Percentiles rank a stretch among this genome's conserved stretches.
phyloP scores from a whole-genome alignment of 2,113 vertebrate species.

The Toxotes jaculatrix region DNA sequence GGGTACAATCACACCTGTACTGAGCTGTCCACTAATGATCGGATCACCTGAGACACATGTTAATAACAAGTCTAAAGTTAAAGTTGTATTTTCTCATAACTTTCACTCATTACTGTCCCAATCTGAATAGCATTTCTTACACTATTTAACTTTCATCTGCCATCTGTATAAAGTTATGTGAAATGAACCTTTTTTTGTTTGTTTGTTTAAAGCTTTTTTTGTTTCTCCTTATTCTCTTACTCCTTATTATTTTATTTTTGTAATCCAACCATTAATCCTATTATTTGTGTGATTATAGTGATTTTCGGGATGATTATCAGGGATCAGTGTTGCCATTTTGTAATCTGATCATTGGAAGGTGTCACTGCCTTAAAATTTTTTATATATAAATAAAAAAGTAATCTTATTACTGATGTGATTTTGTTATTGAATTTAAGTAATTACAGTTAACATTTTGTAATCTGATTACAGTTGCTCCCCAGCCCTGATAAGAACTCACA shows the following conservation, averaged over 20 bases:
- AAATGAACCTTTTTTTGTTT: background rate
- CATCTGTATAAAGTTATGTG: background rate
- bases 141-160: background rate
- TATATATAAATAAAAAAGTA: background rate
- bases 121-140: background rate
- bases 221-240: background rate
- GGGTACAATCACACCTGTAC: too few relatives aligned
- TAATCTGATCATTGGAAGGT: slow-evolving; percentile 9
- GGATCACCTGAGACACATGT: too few relatives aligned
- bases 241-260: background rate
- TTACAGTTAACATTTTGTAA: slow-evolving; percentile 20
- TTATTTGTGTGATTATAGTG: background rate
- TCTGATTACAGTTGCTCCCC: slow-evolving; percentile 50
- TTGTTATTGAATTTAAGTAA: background rate
- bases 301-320: background rate
- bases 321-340: background rate
- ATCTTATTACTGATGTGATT: background rate
- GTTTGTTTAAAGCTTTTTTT: background rate
- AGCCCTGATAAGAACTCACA: slow-evolving; percentile 46
- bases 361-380: background rate
- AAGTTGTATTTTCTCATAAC: background rate
- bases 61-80: too few relatives aligned
- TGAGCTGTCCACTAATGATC: too few relatives aligned
- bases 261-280: background rate
- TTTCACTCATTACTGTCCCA: background rate